Percentiles rank a stretch among this genome's conserved stretches.
Conservation (phyloP, 2,797 vertebrate genomes). For the Diceros bicornis region DNA sequence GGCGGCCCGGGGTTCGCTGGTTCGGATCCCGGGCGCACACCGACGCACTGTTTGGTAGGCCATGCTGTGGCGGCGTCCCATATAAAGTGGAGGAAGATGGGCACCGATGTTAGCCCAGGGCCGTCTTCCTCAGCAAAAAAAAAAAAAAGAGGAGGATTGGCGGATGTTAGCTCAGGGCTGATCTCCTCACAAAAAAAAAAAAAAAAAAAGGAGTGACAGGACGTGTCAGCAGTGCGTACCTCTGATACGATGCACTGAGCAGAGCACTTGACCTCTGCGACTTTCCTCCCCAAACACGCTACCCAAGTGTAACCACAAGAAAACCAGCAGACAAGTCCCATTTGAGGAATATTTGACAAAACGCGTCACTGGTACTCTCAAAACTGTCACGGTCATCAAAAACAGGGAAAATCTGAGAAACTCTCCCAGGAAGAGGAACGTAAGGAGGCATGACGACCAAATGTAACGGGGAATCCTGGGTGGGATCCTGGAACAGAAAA, state of each 20-base stretch:
- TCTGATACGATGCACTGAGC: accelerated
- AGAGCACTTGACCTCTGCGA: accelerated
- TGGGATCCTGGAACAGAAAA: background rate
- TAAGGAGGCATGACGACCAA: background rate
- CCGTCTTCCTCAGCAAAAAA: no score
- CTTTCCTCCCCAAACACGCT: accelerated
- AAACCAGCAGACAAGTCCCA: background rate
- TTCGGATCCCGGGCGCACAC: no score
- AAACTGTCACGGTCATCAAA: background rate
- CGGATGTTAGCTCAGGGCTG: no score
- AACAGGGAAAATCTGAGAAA: background rate
- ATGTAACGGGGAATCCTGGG: accelerated
- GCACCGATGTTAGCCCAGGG: no score
- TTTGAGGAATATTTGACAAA: background rate
- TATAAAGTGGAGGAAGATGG: no score
- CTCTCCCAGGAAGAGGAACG: background rate
- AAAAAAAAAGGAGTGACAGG: background rate
- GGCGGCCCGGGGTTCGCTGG: no score
- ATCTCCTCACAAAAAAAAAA: no score
- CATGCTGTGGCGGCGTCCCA: no score
- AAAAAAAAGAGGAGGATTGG: no score
- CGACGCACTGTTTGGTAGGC: no score
- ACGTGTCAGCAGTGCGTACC: accelerated
- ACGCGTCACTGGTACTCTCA: accelerated
- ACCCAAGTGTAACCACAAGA: background rate